Base-by-base conservation (phyloP, 2,113 vertebrate genomes). In the Dolichallabes microphthalmus region DNA sequence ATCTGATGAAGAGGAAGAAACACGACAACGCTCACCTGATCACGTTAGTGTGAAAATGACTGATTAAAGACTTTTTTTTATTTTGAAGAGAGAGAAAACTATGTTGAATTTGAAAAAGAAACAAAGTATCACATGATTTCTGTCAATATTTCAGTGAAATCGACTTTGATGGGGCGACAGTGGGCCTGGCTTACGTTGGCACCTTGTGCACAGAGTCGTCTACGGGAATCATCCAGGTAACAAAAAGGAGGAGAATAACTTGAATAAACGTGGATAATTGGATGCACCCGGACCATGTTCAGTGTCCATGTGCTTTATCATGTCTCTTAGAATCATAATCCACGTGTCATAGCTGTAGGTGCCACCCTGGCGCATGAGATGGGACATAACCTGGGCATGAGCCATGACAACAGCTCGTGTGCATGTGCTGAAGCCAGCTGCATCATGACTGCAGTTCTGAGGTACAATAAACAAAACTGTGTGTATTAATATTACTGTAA, bases 351-450 rank as follows among this genome's bases (percentile, higher is more conserved):
- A 7, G 93, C 94, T 0, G 91, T 98, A 2, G 98, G 94, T 1
- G 96, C 96, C 0, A 98, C 96, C 0, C 91, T 99, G 90, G 96
- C 97, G 0, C 98, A 99, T 0, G 97, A 99, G 91, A 93, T 99
- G 95, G 98, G 97, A 0, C 98, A 99, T 68, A 99, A 96, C 88
- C 93, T 99, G 15, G 97, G 98, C 30, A 97, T 99, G 97, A 85
- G 88, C 80, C 98, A 99, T 0, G 97, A 99, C 86, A 92, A 90
- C 0, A 84, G 87, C 0, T 71, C 20, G 0, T 98, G 98, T 57
- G 13, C 22, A 0, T 99, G 98, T 53, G 22, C 57, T 0, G 90
- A 82, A 0, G 35, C 75, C 2, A 89, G 90, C 1, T 99, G 98
- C 50, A 95, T 99, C 88, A 99, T 99, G 98, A 91, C 95, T 0